Conservation (phyloP, 2,888 invertebrate species). For the Stenotaenia linearis region DNA sequence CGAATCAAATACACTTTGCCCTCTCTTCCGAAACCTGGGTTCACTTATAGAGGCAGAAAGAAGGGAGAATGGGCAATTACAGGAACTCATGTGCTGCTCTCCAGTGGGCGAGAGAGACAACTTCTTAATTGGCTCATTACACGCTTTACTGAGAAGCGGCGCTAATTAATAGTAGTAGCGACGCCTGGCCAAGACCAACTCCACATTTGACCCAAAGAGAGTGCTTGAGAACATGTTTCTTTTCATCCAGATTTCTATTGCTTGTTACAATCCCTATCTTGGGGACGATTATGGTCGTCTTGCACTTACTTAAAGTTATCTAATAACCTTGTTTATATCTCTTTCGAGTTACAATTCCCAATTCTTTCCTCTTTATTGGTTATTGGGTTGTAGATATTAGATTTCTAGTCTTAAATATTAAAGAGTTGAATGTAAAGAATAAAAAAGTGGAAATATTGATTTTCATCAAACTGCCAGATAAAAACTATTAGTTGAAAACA, state of each 20-base stretch:
- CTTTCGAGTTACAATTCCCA: background rate
- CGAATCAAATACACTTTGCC: background rate
- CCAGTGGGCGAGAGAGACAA: background rate
- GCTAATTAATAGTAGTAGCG: background rate
- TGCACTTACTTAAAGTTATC: background rate
- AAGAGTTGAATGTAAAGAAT: background rate
- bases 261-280: background rate
- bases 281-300: background rate
- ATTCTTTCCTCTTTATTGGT: background rate
- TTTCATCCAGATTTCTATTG: background rate
- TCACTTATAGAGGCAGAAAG: background rate
- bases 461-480: no score
- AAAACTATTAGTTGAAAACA: background rate
- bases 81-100: background rate
- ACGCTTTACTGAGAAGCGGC: background rate
- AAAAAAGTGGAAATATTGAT: background rate
- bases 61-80: background rate
- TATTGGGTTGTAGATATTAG: no score
- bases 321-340: background rate
- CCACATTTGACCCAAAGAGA: background rate
- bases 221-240: background rate
- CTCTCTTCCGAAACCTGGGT: background rate
- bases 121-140: constrained; percentile 5
- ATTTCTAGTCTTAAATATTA: no score
- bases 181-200: background rate